These are phyloP conservation scores for Tauraco hartlaubi DNA, from an alignment of 2,797 vertebrate genomes.

Conservation along the genomic window DNA sequence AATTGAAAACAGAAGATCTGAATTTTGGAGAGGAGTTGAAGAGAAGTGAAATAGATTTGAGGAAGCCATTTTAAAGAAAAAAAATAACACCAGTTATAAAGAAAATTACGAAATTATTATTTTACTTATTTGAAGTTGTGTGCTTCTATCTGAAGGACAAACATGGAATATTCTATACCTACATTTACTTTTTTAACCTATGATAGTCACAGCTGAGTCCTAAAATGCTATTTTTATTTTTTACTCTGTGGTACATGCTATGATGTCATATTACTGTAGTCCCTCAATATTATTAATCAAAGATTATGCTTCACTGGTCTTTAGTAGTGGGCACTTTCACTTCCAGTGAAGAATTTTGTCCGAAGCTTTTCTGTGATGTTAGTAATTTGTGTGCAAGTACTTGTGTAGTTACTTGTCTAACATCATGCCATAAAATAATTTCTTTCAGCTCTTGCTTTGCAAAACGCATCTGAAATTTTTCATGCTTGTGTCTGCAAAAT, in stretches of 20 bases:
- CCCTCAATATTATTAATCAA: background rate
- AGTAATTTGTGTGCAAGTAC: background rate
- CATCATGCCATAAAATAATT: background rate
- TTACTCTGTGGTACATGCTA: background rate
- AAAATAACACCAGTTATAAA: background rate
- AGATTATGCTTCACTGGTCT: background rate
- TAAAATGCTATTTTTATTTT: background rate
- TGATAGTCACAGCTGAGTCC: background rate
- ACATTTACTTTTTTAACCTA: background rate
- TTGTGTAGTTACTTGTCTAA: background rate
- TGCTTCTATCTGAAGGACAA: background rate
- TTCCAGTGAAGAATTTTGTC: background rate
- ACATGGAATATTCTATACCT: background rate
- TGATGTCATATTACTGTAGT: background rate
- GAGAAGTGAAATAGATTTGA: conserved; percentile 31
- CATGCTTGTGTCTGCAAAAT: no score
- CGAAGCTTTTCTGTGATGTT: background rate
- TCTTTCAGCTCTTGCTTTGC: background rate
- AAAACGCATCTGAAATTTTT: background rate
- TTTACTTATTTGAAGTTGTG: background rate
- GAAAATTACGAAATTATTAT: background rate
- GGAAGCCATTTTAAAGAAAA: conserved; percentile 5
- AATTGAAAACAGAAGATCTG: background rate
- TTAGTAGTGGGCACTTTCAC: background rate
- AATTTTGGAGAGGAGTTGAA: background rate